These are phyloP conservation scores for Sisor rabdophorus DNA, from an alignment of 2,113 vertebrate genomes.

Conservation along the genomic window DNA sequence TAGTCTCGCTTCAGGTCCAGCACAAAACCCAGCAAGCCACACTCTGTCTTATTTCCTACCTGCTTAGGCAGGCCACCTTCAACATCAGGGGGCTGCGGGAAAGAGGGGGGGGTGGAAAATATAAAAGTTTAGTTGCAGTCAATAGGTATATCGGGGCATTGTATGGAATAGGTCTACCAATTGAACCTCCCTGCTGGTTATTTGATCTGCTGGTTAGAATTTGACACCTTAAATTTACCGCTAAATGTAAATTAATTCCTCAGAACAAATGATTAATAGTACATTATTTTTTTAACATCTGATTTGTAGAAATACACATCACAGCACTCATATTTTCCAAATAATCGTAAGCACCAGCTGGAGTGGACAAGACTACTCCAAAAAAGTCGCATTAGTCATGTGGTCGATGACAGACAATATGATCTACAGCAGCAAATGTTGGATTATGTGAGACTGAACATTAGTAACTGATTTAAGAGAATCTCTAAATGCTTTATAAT, in stretches of 20 bases:
- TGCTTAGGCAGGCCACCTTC: conserved; percentile 84
- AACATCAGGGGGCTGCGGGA: conserved; percentile 77
- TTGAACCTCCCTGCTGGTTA: not conserved
- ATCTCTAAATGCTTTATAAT: conserved; percentile 2
- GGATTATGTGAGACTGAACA: not conserved
- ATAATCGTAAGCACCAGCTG: not conserved
- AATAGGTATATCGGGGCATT: not conserved
- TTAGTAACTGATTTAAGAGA: not conserved
- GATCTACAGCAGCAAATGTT: conserved; percentile 6
- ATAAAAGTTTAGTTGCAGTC: not conserved
- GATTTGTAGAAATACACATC: not conserved
- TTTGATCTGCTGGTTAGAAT: not conserved
- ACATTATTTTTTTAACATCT: not conserved
- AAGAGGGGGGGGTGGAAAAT: conserved; percentile 23
- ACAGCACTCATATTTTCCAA: not conserved
- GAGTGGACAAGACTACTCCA: not conserved
- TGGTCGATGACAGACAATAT: conserved; percentile 18
- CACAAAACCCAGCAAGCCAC: conserved; percentile 80
- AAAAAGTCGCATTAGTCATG: conserved; percentile 8
- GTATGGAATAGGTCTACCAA: not conserved
- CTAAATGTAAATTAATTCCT: not conserved
- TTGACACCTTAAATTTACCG: not conserved
- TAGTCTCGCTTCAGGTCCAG: conserved; percentile 79
- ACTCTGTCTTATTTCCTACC: conserved; percentile 89
- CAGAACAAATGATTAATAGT: not conserved